These are phyloP conservation scores for Iselma pallidipennis DNA, from an alignment of 2,888 invertebrate species.

Conservation along the genomic window DNA sequence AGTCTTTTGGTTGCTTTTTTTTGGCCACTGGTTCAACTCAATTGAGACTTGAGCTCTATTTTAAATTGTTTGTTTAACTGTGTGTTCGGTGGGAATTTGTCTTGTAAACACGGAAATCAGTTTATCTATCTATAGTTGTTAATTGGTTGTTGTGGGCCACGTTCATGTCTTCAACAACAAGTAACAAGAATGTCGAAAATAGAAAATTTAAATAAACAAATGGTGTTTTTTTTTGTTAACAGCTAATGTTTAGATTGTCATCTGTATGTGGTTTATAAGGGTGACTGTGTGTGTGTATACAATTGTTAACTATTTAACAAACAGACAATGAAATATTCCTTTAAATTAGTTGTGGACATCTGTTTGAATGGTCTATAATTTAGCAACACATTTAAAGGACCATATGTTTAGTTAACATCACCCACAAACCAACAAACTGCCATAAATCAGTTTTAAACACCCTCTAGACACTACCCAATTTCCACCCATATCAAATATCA, in stretches of 20 bases:
- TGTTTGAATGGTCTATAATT: slow-evolving; percentile 4
- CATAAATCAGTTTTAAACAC: slow-evolving; percentile 18
- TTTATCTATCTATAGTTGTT: slow-evolving; percentile 24
- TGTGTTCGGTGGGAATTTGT: background rate
- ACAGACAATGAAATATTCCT: background rate
- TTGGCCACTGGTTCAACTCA: background rate
- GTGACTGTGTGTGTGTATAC: too few relatives aligned
- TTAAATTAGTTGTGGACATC: slow-evolving; percentile 6
- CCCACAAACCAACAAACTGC: slow-evolving; percentile 5
- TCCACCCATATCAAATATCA: slow-evolving; percentile 20
- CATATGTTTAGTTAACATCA: slow-evolving; percentile 4
- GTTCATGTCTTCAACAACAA: slow-evolving; percentile 15
- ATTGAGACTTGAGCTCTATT: background rate
- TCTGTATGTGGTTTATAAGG: slow-evolving; percentile 21
- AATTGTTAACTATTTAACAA: too few relatives aligned
- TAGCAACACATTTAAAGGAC: slow-evolving; percentile 9
- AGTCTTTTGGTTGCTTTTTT: too few relatives aligned
- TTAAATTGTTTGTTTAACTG: background rate
- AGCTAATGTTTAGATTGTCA: slow-evolving; percentile 31
- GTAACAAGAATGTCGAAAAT: slow-evolving; percentile 34
- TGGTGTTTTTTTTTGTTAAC: slow-evolving; percentile 36
- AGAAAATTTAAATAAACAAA: slow-evolving; percentile 35
- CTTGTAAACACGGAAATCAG: slow-evolving; percentile 8
- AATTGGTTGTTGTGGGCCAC: slow-evolving; percentile 21
- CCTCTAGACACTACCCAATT: slow-evolving; percentile 14